Percentiles rank a stretch among this genome's conserved stretches.
Conservation (phyloP, 2,113 vertebrate species). For the Saimiri boliviensis region DNA sequence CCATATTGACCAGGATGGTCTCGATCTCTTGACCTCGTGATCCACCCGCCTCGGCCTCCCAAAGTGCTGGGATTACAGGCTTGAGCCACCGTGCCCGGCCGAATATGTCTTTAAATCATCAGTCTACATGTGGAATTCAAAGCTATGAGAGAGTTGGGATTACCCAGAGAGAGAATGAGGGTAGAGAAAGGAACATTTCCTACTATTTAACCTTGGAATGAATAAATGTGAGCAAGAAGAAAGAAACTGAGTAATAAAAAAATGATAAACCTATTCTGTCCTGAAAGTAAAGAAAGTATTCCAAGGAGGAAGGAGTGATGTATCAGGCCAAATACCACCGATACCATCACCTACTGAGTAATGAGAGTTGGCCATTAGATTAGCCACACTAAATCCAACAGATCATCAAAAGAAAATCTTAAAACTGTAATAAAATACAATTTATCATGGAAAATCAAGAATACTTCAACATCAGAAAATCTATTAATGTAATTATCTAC, state of each 20-base stretch:
- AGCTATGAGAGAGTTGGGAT: neutral
- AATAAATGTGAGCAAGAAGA: neutral
- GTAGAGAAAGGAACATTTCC: neutral
- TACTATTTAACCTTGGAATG: neutral
- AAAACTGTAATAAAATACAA: neutral
- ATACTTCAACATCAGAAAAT: neutral
- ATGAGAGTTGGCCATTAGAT: neutral
- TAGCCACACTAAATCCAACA: neutral
- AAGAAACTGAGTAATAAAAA: neutral
- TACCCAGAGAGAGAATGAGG: neutral
- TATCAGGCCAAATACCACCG: neutral
- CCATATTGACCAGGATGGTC: no score
- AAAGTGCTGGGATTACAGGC: no score
- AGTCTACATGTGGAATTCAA: neutral
- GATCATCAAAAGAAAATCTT: neutral
- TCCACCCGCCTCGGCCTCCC: no score
- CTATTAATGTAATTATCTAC: neutral
- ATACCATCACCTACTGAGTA: neutral
- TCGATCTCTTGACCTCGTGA: no score
- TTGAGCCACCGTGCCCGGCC: neutral
- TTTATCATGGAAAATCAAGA: neutral
- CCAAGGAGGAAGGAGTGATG: neutral
- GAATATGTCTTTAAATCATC: neutral
- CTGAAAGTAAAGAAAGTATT: neutral
- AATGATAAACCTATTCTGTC: neutral